phyloP scores from a whole-genome alignment of 2,888 invertebrate genomes.

The Pedicia rivosa region DNA sequence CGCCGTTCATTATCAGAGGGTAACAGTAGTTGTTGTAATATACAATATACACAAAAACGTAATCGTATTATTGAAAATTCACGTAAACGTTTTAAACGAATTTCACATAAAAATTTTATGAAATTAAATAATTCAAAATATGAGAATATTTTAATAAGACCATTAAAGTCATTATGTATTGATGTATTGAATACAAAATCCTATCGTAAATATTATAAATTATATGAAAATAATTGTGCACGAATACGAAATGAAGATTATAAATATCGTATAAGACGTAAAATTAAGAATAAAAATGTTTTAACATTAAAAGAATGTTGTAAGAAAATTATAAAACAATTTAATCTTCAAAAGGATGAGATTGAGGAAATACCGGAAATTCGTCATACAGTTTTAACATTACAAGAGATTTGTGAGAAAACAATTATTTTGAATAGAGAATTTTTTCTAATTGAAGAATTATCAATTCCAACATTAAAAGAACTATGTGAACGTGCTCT shows the following conservation, averaged over 20 bases:
- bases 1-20: no score
- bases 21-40: no score
- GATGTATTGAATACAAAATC: conserved; percentile 7
- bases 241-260: no score
- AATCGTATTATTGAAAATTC: no score
- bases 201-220: conserved; percentile 4
- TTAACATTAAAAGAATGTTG: neutral
- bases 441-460: conserved; percentile 1
- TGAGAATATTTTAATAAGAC: neutral
- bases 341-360: no score
- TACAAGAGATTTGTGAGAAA: conserved; percentile 3
- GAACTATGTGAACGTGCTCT: conserved; percentile 5
- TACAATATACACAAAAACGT: no score
- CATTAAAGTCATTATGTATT: conserved; percentile 7
- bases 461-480: conserved; percentile 5
- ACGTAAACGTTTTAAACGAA: no score
- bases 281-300: no score
- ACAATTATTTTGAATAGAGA: neutral
- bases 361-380: neutral
- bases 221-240: neutral
- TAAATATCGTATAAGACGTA: no score
- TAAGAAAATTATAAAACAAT: neutral
- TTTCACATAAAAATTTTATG: no score
- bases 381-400: neutral
- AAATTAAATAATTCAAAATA: no score